A percentile compares a stretch with the other conserved stretches of the same genome.
phyloP scores from a whole-genome alignment of 64 coral and sea anemone species.

The Actinia equina region DNA sequence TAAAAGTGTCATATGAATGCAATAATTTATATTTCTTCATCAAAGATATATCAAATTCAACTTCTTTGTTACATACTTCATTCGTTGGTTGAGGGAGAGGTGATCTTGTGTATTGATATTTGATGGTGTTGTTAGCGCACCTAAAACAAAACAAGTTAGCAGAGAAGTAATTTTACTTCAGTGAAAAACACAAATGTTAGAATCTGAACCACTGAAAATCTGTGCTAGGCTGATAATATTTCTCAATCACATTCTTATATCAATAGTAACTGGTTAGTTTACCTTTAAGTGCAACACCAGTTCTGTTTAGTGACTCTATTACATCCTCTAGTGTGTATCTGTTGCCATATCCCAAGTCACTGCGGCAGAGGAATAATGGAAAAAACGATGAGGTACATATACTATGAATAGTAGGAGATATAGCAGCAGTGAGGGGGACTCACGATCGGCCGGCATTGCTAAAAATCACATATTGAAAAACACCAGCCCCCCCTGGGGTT shows the following conservation, averaged over 20 bases:
- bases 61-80: constrained; percentile 64
- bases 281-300: constrained; percentile 98
- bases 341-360: constrained; percentile 95
- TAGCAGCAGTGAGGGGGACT: too few species aligned
- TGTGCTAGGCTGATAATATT: background rate
- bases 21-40: background rate
- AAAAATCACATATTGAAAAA: too few species aligned
- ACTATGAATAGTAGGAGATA: too few species aligned
- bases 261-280: background rate
- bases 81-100: constrained; percentile 90
- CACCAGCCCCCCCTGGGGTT: too few species aligned
- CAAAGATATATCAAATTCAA: background rate
- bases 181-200: too few species aligned
- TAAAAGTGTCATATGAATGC: background rate
- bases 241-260: too few species aligned
- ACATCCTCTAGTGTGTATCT: constrained; percentile 89
- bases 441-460: too few species aligned
- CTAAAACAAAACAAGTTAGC: constrained; percentile 16
- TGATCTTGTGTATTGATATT: constrained; percentile 76
- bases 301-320: constrained; percentile 83
- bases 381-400: background rate
- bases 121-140: constrained; percentile 93
- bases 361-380: background rate
- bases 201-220: too few species aligned
- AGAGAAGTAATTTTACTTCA: too few species aligned